Base-by-base conservation (phyloP, 2,888 invertebrate species). In the Hemistola chrysoprasaria region DNA sequence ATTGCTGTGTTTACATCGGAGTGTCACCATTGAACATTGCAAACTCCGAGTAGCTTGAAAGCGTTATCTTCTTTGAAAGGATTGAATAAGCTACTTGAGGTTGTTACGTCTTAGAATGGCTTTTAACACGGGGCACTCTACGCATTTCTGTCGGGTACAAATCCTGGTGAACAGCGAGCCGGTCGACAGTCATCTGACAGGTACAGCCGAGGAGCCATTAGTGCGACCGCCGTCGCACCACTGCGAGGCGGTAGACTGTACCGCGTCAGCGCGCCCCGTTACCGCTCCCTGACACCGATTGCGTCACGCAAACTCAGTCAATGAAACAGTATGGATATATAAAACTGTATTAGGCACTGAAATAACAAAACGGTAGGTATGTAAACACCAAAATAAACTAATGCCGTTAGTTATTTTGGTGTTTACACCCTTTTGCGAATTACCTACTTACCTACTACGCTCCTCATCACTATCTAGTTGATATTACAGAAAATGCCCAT, bases 161-260 rank as follows among this genome's bases (percentile, higher is more conserved):
- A 69, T 71, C 67, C 57, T 54, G 50, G 51, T 11, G 46, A 50
- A 50, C 49, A 57, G 54, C 50, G 52, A 56, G 61, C 54, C 52
- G 53, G 49, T 53, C 55, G 82, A 81, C 83, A 81, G 62, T 83
- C 72, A 84, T 79, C 83, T 71, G 84, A 82, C 84, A 80, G 75
- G 67, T 71, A 66, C 69, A 62, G 56, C 59, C 61, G 62, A 65
- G 59, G 61, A 62, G 57, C 84, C 81, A 83, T 83, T 84, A 83
- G 73, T 70, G 70, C 56, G 64, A 10, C 8, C 8, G 20, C 20
- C 9, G 11, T 1, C 26, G 23, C 10, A 8, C 37, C 23, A 20
- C 8, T 35, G 32, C 23, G 9, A 9, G n/a, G 16, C 16, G 16
- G n/a, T 16, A n/a, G 27, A 10, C 24, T 25, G 32, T 37, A 25